Conservation (phyloP, 2,797 vertebrate genomes). For the Scomberomorus guttatus region DNA sequence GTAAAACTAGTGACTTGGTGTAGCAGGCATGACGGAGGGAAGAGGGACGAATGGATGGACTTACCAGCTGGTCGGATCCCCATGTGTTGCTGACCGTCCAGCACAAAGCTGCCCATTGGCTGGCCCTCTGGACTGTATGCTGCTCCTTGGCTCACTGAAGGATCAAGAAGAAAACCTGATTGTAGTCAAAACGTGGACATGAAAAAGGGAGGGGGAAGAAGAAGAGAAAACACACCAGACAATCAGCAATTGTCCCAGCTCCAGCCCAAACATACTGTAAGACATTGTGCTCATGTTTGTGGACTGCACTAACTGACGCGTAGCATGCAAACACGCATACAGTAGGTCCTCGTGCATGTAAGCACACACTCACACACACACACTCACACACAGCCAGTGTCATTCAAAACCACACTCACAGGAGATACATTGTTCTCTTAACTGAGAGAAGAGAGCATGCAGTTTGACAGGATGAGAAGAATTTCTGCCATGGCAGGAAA, state of each 20-base stretch:
- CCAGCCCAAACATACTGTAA: constrained; percentile 91
- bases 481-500: constrained; percentile 42
- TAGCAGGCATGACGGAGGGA: constrained; percentile 43
- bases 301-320: constrained; percentile 74
- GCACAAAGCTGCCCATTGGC: constrained; percentile 99
- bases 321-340: constrained; percentile 79
- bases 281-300: constrained; percentile 85
- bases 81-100: constrained; percentile 99
- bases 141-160: constrained; percentile 99
- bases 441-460: constrained; percentile 73
- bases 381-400: constrained; percentile 50
- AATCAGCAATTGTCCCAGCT: constrained; percentile 98
- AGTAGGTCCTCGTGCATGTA: constrained; percentile 70
- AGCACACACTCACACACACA: constrained; percentile 35
- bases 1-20: constrained; percentile 40
- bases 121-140: constrained; percentile 99
- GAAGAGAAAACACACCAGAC: constrained; percentile 99
- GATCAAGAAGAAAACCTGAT: constrained; percentile 99
- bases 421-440: constrained; percentile 75
- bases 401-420: constrained; percentile 74
- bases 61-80: constrained; percentile 99
- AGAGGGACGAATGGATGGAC: constrained; percentile 44
- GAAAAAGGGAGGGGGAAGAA: constrained; percentile 96
- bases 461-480: constrained; percentile 74
- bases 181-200: constrained; percentile 99